Evolutionary conservation across 2,888 invertebrate species (phyloP), one percentile per base, ranked within the genome.

Genomic region (Sussaba pulchella): DNA sequence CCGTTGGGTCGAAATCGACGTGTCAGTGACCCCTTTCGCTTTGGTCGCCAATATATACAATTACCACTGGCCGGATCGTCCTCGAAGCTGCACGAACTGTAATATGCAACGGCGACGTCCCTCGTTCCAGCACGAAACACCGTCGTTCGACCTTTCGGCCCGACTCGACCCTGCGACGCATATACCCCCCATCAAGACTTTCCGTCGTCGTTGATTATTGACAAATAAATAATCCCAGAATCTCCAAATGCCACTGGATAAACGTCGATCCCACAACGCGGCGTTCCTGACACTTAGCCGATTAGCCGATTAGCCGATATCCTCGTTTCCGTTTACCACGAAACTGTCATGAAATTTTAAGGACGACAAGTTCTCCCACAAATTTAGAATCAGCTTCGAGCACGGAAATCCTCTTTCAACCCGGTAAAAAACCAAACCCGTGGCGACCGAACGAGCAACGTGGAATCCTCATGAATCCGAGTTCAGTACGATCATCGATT

Each of bases 331-430:
- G 76, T 47, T 64, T 54, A 54, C 63, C 63, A 54, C 54, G 41
- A 36, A 47, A 24, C 26, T n/a, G 39, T 43, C 70, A 76, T 76
- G 70, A 61, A 70, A 63, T 63, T 76, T 70, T 70, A 39, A 76
- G 45, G 21, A 63, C 36, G 43, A 3, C 59, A 24, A 36, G 24
- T n/a, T 54, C 52, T 5, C 36, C 19, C 57, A 31, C 14, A 36
- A 10, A 31, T 39, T 36, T 10, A 17, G 1, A 5, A 10, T 1
- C 24, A 57, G 17, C 36, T 36, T 36, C 17, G 0, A 19, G 57
- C 14, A 10, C 17, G 10, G 24, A 54, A 54, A 14, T 54, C 26
- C n/a, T 14, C 26, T 1, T 12, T 24, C 24, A 24, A 14, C 6
- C 26, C 39, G 5, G 26, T 26, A 1, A 26, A 54, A 24, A n/a